phyloP scores from a whole-genome alignment of 2,113 vertebrate species.

The Grammomys surdaster region DNA sequence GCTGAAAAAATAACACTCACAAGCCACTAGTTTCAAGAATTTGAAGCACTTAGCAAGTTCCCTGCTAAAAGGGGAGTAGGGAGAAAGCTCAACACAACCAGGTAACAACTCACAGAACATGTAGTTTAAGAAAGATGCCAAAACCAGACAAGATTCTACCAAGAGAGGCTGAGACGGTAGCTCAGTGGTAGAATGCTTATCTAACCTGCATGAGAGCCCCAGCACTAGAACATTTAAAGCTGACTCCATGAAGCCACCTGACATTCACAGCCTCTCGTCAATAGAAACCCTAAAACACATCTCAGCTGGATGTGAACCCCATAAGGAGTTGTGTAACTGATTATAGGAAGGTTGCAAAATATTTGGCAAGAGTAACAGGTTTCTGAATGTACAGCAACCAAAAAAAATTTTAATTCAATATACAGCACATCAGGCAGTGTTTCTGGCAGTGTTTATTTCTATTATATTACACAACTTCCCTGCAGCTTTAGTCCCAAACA shows the following conservation, averaged over 20 bases:
- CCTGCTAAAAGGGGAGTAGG: background rate
- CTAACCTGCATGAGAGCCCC: background rate
- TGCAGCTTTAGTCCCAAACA: background rate
- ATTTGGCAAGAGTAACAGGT: background rate
- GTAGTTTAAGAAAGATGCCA: background rate
- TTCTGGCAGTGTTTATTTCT: background rate
- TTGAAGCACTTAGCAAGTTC: background rate
- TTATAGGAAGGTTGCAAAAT: background rate
- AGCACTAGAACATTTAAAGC: background rate
- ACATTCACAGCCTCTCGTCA: background rate
- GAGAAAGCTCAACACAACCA: background rate
- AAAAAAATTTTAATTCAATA: background rate
- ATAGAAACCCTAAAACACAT: background rate
- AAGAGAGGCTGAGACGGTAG: background rate
- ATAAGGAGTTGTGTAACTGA: background rate
- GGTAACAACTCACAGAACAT: background rate
- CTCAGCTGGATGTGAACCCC: background rate
- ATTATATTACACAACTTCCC: background rate
- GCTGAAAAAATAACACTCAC: background rate
- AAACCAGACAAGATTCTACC: background rate
- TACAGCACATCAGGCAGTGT: background rate
- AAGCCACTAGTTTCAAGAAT: background rate
- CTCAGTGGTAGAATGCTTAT: background rate
- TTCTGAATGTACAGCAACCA: background rate
- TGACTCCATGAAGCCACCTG: background rate